phyloP scores from a whole-genome alignment of 2,113 vertebrate genomes.

The Sterrhoptilus dennistouni region DNA sequence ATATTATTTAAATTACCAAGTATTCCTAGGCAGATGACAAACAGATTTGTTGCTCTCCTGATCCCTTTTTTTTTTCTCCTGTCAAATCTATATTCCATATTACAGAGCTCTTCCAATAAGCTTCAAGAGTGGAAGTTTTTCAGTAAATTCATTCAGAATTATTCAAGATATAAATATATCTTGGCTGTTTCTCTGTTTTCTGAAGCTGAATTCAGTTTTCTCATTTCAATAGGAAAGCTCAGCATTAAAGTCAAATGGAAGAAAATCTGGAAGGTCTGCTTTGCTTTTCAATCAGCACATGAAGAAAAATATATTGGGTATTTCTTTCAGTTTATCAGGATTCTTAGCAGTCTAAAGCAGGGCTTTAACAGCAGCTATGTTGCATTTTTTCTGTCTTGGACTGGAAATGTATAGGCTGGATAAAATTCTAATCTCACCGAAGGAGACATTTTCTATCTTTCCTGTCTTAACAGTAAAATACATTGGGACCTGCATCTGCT shows the following conservation, averaged over 20 bases:
- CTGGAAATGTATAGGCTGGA: neutral
- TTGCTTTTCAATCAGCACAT: constrained; percentile 32
- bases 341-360: neutral
- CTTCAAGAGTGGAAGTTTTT: neutral
- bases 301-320: neutral
- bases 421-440: neutral
- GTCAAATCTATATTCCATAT: constrained; percentile 33
- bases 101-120: neutral
- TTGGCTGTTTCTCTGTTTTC: neutral
- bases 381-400: neutral
- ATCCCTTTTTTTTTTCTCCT: neutral
- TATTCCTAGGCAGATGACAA: neutral
- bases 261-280: neutral
- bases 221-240: neutral
- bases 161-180: neutral
- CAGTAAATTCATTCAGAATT: neutral
- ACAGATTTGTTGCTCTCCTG: neutral
- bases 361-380: neutral
- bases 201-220: neutral
- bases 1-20: neutral
- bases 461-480: neutral
- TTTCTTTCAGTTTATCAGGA: constrained; percentile 32
- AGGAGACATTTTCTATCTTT: neutral
- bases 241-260: neutral
- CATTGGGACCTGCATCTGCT: neutral